A percentile compares a stretch with the other conserved stretches of the same genome.
Conservation (phyloP, 2,113 vertebrate species). For the Pao palembangensis region DNA sequence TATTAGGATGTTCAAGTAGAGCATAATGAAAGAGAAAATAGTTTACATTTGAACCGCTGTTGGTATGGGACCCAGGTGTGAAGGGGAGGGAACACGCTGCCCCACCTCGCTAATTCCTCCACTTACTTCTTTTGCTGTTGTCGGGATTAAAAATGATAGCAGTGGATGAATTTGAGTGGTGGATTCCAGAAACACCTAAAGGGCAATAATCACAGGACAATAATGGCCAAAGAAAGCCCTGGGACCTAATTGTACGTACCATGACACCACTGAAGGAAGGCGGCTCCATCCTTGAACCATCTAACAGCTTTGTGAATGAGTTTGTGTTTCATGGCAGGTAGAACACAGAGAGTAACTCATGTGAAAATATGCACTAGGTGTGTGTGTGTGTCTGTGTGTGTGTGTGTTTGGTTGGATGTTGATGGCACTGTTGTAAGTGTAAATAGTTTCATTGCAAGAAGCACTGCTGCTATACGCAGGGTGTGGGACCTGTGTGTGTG, state of each 20-base stretch:
- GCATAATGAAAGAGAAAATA: constrained; percentile 49
- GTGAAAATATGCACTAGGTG: not conserved
- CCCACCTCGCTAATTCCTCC: constrained; percentile 44
- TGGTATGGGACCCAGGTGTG: constrained; percentile 45
- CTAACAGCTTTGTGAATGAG: not conserved
- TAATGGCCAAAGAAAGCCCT: constrained; percentile 41
- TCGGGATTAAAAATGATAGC: constrained; percentile 47
- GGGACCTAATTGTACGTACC: constrained; percentile 33
- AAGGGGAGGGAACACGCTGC: constrained; percentile 21
- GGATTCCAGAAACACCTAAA: constrained; percentile 43
- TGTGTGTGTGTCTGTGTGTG: constrained; percentile 18
- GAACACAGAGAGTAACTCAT: too few species aligned
- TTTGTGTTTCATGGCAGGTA: too few species aligned
- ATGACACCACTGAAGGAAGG: constrained; percentile 5
- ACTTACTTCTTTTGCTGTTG: constrained; percentile 28
- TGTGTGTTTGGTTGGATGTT: not conserved
- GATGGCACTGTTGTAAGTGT: constrained; percentile 25
- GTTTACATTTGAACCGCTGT: constrained; percentile 56
- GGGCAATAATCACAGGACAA: constrained; percentile 53
- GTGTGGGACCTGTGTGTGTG: too few species aligned
- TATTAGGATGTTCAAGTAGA: constrained; percentile 33
- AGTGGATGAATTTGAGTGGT: constrained; percentile 18
- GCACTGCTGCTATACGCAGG: constrained; percentile 36
- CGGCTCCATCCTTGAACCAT: constrained; percentile 1
- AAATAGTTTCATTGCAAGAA: constrained; percentile 53